Percentiles rank a stretch among this genome's conserved stretches.
These are phyloP conservation scores for Tachysurus vachellii DNA, from an alignment of 2,113 vertebrate species.

Conservation along the genomic window DNA sequence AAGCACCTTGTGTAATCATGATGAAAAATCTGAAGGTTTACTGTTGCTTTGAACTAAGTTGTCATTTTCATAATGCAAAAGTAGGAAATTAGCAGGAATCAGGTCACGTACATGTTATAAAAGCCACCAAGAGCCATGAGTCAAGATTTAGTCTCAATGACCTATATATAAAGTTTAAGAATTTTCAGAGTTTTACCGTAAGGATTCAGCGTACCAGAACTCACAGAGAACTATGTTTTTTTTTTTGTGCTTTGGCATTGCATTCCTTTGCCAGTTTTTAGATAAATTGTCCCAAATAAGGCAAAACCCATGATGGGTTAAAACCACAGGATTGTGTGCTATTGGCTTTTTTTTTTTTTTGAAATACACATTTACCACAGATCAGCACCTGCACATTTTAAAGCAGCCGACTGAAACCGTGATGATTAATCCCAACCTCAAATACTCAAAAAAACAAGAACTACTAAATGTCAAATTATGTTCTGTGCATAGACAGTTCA, in stretches of 20 bases:
- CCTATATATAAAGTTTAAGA: slow-evolving; percentile 13
- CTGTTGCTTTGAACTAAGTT: slow-evolving; percentile 17
- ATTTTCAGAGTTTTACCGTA: not conserved
- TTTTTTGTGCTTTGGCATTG: not conserved
- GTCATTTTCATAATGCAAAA: slow-evolving; percentile 5
- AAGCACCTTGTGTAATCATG: not conserved
- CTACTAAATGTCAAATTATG: not conserved
- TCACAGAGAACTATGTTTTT: not conserved
- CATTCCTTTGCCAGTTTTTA: not conserved
- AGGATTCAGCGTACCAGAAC: not conserved
- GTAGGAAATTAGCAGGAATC: slow-evolving; percentile 65
- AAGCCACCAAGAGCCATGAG: slow-evolving; percentile 15
- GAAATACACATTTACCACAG: not conserved
- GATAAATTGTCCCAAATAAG: not conserved
- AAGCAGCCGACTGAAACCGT: not conserved
- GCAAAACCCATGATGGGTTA: not conserved
- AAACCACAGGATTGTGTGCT: not conserved
- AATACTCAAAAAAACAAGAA: not conserved
- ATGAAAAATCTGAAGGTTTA: slow-evolving; percentile 1
- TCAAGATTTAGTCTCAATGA: not conserved
- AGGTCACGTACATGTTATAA: slow-evolving; percentile 52
- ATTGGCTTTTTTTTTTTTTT: not conserved
- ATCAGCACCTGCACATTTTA: not conserved
- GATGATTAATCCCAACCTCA: not conserved
- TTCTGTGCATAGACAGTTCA: not conserved